phyloP scores from a whole-genome alignment of 1,140 invertebrate species.

The Procambarus clarkii region DNA sequence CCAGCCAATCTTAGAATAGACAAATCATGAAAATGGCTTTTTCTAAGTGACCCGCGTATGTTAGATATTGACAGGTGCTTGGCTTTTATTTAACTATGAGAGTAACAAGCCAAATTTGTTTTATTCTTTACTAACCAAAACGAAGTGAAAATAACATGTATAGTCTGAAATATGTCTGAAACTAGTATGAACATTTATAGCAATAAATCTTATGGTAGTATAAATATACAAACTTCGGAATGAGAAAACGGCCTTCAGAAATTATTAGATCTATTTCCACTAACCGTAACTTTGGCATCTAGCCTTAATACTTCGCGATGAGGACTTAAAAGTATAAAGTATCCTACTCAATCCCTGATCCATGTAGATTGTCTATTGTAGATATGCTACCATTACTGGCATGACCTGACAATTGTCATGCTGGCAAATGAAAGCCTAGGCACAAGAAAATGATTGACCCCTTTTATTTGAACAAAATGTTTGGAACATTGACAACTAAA shows the following conservation, averaged over 20 bases:
- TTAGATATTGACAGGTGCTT: neutral
- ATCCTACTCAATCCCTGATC: conserved; percentile 56
- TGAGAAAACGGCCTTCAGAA: conserved; percentile 63
- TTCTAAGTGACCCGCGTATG: no score
- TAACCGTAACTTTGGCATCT: conserved; percentile 65
- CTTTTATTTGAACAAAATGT: conserved; percentile 68
- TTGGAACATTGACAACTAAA: conserved; percentile 67
- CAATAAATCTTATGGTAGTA: conserved; percentile 31
- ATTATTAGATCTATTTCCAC: conserved; percentile 64
- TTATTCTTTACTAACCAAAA: conserved; percentile 23
- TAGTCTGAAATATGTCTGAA: conserved; percentile 31
- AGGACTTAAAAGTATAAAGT: conserved; percentile 53
- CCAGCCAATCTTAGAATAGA: neutral
- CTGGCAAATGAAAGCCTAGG: conserved; percentile 59
- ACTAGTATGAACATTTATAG: conserved; percentile 64
- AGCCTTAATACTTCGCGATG: conserved; percentile 63
- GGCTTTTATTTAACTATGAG: neutral
- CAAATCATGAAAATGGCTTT: neutral
- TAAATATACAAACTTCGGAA: conserved; percentile 60
- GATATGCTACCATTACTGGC: conserved; percentile 65
- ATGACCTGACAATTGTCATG: neutral
- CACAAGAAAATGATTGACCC: conserved; percentile 67
- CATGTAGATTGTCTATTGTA: no score
- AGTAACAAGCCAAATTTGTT: neutral
- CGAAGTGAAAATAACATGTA: conserved; percentile 42